Conservation (phyloP, 2,797 vertebrate genomes). For the Percopsis omiscomaycus region DNA sequence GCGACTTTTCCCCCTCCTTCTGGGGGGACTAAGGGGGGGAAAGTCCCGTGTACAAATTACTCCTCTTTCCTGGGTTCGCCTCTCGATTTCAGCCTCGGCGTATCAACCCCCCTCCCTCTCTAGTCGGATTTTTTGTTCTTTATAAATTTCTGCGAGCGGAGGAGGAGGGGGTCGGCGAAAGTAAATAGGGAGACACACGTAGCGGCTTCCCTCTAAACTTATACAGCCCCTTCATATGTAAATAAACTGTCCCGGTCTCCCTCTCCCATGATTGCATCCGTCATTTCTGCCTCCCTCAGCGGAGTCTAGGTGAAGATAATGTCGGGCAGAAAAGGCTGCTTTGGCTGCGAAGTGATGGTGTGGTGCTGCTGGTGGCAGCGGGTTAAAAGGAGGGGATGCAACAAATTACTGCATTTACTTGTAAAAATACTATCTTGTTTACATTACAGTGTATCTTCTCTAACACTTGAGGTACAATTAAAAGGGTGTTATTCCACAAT, state of each 20-base stretch:
- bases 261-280: constrained; percentile 68
- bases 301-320: constrained; percentile 73
- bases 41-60: constrained; percentile 82
- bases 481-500: too few species aligned
- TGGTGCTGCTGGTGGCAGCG: constrained; percentile 62
- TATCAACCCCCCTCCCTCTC: constrained; percentile 80
- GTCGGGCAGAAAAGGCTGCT: constrained; percentile 69
- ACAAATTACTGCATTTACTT: not conserved
- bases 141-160: constrained; percentile 84
- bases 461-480: too few species aligned
- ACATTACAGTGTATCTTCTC: too few species aligned
- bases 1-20: constrained; percentile 86
- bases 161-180: constrained; percentile 74
- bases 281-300: constrained; percentile 71
- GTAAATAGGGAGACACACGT: constrained; percentile 75
- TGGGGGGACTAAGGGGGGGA: constrained; percentile 81
- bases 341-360: constrained; percentile 69
- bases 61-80: constrained; percentile 84
- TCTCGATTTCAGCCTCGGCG: constrained; percentile 84
- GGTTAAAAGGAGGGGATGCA: constrained; percentile 26
- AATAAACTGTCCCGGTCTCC: constrained; percentile 59
- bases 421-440: too few species aligned
- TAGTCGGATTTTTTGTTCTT: constrained; percentile 82
- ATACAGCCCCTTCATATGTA: constrained; percentile 62
- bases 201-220: constrained; percentile 74